Conservation (phyloP, 1,140 invertebrate species). For the Rhyzopertha dominica region DNA sequence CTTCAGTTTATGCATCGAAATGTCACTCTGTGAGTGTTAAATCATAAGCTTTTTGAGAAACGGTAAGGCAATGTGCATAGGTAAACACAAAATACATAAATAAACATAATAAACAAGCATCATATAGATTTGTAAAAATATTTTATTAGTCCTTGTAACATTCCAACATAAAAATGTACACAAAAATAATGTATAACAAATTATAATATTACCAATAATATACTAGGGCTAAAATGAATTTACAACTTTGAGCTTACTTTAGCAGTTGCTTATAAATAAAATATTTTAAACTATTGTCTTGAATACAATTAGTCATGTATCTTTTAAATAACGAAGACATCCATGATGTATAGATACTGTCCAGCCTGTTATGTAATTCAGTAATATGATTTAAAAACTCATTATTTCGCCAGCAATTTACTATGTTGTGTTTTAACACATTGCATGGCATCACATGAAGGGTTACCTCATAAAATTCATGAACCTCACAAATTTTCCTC, state of each 20-base stretch:
- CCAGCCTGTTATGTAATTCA: background rate
- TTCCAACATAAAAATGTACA: slow-evolving; percentile 20
- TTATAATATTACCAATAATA: too few relatives aligned
- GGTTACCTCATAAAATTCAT: too few relatives aligned
- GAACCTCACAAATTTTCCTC: too few relatives aligned
- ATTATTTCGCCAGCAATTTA: background rate
- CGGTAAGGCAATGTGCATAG: too few relatives aligned
- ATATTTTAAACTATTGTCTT: background rate
- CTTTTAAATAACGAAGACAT: background rate
- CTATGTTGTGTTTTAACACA: slow-evolving; percentile 1
- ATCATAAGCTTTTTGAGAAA: too few relatives aligned
- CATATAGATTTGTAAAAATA: slow-evolving; percentile 26
- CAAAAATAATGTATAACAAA: too few relatives aligned
- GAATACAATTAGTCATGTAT: background rate
- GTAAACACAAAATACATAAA: too few relatives aligned
- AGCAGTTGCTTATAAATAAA: background rate
- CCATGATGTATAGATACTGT: background rate
- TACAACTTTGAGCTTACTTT: background rate
- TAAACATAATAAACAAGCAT: too few relatives aligned
- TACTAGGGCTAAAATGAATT: background rate
- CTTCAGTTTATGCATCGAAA: too few relatives aligned
- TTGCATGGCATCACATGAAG: background rate
- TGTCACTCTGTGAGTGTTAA: too few relatives aligned
- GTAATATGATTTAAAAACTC: background rate
- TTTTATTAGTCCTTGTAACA: slow-evolving; percentile 29